Base-by-base conservation (phyloP, 2,113 vertebrate genomes). In the Psophia crepitans region DNA sequence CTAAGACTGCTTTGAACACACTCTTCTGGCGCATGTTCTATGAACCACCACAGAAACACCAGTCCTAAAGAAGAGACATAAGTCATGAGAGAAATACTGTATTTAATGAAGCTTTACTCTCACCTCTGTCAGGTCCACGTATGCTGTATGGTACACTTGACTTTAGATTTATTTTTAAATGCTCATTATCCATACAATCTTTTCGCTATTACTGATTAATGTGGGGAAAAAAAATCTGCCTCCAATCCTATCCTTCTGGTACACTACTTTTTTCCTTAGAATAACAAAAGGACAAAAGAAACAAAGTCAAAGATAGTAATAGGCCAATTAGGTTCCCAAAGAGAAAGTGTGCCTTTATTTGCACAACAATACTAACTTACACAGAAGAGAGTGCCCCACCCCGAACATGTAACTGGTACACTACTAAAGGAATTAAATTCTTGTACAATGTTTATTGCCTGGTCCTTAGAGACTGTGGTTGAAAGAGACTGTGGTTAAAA, bases 261-360 rank as follows among this genome's bases (percentile, higher is more conserved):
- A 87, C 86, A 89, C 22, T 14, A 35, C 27, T 66, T 64, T 63
- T 63, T 73, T 44, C 46, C 73, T 75, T 39, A 81, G 76, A 82
- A 44, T 78, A 93, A 76, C 86, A 94, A 93, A 90, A 22, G 51
- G 88, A 84, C 61, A 89, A 87, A 91, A 90, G 60, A 92, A 96
- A 84, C 77, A 79, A 95, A 90, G 82, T 39, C 85, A 73, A 33
- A 60, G 87, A 83, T 58, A 94, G 88, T 95, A 95, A 98, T 33
- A 94, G 96, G 81, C 90, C 96, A 97, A 98, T 97, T 97, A 96
- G 78, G 88, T 86, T 96, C 91, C 64, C 79, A 78, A 98, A 97
- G 87, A 83, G 93, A 98, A 97, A 98, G 96, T 54, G 98, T 98
- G 97, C 33, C 96, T 70, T 16, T 27, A 98, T 98, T 98, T 98